A percentile compares a stretch with the other conserved stretches of the same genome.
These are phyloP conservation scores for Alca torda DNA, from an alignment of 2,797 vertebrate genomes.

Conservation along the genomic window DNA sequence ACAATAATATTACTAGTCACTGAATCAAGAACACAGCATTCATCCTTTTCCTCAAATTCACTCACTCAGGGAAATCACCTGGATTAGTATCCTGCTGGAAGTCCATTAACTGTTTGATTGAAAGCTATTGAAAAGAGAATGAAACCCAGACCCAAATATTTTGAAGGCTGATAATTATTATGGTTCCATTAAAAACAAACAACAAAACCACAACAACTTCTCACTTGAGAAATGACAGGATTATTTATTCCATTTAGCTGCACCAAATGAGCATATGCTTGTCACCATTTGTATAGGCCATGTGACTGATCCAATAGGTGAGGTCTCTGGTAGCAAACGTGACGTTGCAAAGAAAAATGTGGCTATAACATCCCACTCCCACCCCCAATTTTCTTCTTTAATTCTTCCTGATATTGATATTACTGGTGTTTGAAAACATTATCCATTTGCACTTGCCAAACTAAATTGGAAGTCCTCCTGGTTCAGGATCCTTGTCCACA, in stretches of 20 bases:
- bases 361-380: rapidly evolving
- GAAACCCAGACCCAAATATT: neutral
- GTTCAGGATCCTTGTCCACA: neutral
- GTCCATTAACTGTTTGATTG: neutral
- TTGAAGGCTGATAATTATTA: neutral
- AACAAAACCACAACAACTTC: neutral
- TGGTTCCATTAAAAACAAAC: neutral
- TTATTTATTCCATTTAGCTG: neutral
- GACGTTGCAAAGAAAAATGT: neutral
- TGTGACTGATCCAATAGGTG: neutral
- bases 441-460: neutral
- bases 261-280: neutral
- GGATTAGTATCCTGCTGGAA: neutral
- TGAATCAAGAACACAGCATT: neutral
- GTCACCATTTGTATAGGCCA: neutral
- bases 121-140: neutral
- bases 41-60: neutral
- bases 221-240: neutral
- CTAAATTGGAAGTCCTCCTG: neutral
- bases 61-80: neutral
- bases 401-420: neutral
- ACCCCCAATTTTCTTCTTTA: neutral
- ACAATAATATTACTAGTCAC: neutral
- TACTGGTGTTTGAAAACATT: neutral
- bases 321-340: neutral